Evolutionary conservation across 2,888 invertebrate genomes (phyloP).

Genomic region (Lacanobia oleracea): DNA sequence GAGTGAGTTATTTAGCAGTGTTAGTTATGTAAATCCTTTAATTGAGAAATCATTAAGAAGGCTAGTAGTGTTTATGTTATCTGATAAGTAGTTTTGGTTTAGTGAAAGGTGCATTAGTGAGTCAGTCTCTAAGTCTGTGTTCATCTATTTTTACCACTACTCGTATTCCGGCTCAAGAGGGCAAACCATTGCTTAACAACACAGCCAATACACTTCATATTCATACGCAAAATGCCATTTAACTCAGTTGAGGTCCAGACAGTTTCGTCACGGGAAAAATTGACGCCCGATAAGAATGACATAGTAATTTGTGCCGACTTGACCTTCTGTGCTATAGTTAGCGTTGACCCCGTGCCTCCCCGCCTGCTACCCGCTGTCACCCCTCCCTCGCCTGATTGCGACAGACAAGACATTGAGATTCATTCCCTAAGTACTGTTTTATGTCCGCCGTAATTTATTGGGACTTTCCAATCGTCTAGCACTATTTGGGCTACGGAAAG

Average conservation of each 20-base stretch:
- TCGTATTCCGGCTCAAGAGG: neutral
- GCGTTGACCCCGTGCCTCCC: neutral
- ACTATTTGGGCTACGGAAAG: constrained; percentile 32
- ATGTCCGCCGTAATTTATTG: constrained; percentile 56
- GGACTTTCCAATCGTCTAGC: constrained; percentile 37
- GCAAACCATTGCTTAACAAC: neutral
- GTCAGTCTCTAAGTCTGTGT: neutral
- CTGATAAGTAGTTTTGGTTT: neutral
- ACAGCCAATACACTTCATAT: neutral
- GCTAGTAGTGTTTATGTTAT: neutral
- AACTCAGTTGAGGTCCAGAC: neutral
- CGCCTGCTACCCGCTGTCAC: neutral
- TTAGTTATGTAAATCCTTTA: neutral
- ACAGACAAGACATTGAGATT: constrained; percentile 56
- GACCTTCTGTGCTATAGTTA: constrained; percentile 26
- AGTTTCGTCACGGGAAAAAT: neutral
- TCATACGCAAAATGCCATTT: neutral
- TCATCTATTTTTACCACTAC: neutral
- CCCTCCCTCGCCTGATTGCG: constrained; percentile 22
- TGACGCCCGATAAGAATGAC: neutral
- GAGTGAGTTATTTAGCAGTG: neutral
- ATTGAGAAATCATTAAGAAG: neutral
- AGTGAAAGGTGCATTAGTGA: too few species aligned
- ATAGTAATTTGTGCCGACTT: constrained; percentile 3
- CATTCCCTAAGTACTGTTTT: constrained; percentile 57